phyloP scores from a whole-genome alignment of 2,113 vertebrate genomes.

The Apodemus sylvaticus region DNA sequence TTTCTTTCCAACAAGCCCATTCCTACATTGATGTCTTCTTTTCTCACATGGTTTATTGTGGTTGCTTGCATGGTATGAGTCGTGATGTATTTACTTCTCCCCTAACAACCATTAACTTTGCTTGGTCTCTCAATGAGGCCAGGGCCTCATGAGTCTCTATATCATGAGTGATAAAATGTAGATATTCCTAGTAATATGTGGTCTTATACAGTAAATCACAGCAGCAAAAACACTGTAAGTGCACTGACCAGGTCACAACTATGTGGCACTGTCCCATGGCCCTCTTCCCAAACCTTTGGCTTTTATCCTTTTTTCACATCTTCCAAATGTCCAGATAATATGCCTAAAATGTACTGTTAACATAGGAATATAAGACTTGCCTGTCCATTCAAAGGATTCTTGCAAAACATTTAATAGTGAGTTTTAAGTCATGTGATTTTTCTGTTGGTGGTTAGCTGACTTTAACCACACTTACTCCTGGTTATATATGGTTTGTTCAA shows the following conservation, averaged over 20 bases:
- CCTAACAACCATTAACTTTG: background rate
- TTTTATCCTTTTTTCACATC: background rate
- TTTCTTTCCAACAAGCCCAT: background rate
- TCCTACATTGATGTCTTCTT: background rate
- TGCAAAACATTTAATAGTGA: background rate
- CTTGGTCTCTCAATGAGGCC: background rate
- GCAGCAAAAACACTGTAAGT: background rate
- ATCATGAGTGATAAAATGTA: background rate
- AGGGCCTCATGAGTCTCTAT: too few species aligned
- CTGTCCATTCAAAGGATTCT: background rate
- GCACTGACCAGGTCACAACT: background rate
- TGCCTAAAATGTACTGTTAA: background rate
- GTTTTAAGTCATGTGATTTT: background rate
- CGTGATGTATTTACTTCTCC: too few species aligned
- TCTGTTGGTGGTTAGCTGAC: too few species aligned
- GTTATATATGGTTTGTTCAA: background rate
- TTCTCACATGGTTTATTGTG: background rate
- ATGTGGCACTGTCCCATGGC: background rate
- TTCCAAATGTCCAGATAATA: background rate
- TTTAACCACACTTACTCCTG: too few species aligned
- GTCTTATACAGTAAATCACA: background rate
- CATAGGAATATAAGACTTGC: background rate
- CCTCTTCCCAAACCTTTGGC: background rate
- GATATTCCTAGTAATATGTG: background rate
- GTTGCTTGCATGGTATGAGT: background rate